A percentile compares a stretch with the other conserved stretches of the same genome.
phyloP scores from a whole-genome alignment of 2,797 vertebrate genomes.

The Macrochelys suwanniensis region DNA sequence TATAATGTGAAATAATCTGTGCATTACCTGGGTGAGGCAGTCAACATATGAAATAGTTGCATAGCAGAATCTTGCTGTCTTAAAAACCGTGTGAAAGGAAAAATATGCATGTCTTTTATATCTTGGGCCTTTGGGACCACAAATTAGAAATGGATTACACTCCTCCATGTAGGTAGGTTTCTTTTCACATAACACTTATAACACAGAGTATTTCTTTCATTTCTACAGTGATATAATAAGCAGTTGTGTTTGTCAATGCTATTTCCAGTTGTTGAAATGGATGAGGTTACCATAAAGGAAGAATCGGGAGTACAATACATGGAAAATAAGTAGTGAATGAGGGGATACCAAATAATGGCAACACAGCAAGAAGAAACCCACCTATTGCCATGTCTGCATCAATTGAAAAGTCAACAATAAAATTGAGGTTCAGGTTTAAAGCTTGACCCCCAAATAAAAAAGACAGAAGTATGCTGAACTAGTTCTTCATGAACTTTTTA shows the following conservation, averaged over 20 bases:
- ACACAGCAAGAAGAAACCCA: not conserved
- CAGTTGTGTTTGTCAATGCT: not conserved
- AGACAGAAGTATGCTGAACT: not conserved
- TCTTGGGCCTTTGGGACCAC: not conserved
- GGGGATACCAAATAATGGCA: not conserved
- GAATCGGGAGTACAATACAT: not conserved
- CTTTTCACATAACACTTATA: not conserved
- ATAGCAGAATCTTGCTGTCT: not conserved
- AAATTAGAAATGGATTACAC: not conserved
- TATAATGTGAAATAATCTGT: not conserved
- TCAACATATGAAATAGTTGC: rapidly evolving
- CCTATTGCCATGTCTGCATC: not conserved
- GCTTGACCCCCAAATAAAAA: rapidly evolving
- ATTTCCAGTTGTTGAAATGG: not conserved
- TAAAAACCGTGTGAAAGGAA: rapidly evolving
- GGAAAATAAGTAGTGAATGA: not conserved
- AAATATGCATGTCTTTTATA: not conserved
- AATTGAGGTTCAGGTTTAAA: not conserved
- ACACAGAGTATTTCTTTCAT: rapidly evolving
- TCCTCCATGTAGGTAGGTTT: not conserved
- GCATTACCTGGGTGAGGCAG: not conserved
- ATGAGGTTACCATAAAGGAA: not conserved
- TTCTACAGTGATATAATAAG: not conserved
- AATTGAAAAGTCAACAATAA: not conserved
- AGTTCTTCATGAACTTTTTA: not conserved